Conservation (phyloP, 2,797 vertebrate species). For the Macropus fuliginosus region DNA sequence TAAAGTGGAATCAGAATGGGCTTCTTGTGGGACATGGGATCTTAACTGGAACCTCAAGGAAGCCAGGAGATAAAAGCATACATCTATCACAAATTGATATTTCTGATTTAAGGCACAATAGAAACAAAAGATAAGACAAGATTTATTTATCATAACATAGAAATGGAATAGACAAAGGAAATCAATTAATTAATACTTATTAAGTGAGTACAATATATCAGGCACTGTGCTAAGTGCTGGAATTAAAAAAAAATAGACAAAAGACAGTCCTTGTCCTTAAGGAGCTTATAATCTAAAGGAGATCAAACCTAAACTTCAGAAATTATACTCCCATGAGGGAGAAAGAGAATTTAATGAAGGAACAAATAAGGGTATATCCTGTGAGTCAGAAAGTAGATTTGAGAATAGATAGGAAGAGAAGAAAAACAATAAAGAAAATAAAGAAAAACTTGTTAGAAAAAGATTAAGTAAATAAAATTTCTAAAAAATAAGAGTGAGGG, state of each 20-base stretch:
- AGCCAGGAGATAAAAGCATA: not conserved
- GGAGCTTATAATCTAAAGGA: not conserved
- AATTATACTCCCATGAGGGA: not conserved
- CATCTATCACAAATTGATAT: not conserved
- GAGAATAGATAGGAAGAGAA: not conserved
- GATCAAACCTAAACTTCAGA: not conserved
- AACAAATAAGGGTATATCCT: not conserved
- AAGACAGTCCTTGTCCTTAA: no score
- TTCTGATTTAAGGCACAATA: not conserved
- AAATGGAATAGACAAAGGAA: not conserved
- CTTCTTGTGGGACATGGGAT: not conserved
- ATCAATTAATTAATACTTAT: slow-evolving; percentile 2
- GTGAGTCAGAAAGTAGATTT: not conserved
- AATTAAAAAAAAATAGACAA: not conserved
- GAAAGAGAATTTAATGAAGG: not conserved
- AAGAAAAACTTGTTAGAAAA: not conserved
- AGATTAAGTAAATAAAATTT: no score
- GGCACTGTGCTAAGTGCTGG: not conserved
- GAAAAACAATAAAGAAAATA: not conserved
- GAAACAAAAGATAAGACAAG: not conserved
- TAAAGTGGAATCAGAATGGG: not conserved
- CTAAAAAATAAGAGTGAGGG: no score
- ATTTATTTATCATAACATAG: not conserved
- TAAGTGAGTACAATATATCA: not conserved
- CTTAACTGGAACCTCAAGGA: not conserved